These are phyloP conservation scores for Hydrozoanthus tunicans DNA, from an alignment of 64 coral and sea anemone genomes.

Conservation along the genomic window DNA sequence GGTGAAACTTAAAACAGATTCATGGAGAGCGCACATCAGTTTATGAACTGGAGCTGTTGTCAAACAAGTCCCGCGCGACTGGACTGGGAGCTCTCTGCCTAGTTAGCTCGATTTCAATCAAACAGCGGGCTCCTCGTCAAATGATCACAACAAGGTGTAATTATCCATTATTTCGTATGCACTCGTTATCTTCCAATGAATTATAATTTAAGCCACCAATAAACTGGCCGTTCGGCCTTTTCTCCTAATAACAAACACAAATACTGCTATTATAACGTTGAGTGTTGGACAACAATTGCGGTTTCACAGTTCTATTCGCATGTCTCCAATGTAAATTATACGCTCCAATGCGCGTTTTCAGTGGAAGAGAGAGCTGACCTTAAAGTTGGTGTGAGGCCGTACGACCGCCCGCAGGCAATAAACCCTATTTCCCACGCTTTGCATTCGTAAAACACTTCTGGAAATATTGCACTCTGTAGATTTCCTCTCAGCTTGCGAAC, in stretches of 20 bases:
- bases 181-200: conserved; percentile 52
- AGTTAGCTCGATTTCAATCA: conserved; percentile 36
- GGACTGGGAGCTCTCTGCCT: background rate
- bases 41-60: background rate
- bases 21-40: conserved; percentile 14
- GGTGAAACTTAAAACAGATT: background rate
- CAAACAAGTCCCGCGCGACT: background rate
- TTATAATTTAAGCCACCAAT: conserved; percentile 61
- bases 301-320: conserved; percentile 60
- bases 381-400: background rate
- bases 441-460: conserved; percentile 19
- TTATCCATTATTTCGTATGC: conserved; percentile 59
- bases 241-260: conserved; percentile 58
- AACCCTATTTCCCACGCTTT: conserved; percentile 40
- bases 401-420: conserved; percentile 17
- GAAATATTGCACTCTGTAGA: conserved; percentile 13
- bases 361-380: background rate
- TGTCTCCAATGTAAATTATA: conserved; percentile 47
- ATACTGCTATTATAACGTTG: conserved; percentile 45
- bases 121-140: conserved; percentile 22
- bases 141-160: conserved; percentile 48
- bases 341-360: conserved; percentile 38
- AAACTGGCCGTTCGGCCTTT: conserved; percentile 18
- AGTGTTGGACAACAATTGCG: conserved; percentile 45
- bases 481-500: background rate